Evolutionary conservation across 1,140 invertebrate genomes (phyloP).

Genomic region (Argopecten irradians): DNA sequence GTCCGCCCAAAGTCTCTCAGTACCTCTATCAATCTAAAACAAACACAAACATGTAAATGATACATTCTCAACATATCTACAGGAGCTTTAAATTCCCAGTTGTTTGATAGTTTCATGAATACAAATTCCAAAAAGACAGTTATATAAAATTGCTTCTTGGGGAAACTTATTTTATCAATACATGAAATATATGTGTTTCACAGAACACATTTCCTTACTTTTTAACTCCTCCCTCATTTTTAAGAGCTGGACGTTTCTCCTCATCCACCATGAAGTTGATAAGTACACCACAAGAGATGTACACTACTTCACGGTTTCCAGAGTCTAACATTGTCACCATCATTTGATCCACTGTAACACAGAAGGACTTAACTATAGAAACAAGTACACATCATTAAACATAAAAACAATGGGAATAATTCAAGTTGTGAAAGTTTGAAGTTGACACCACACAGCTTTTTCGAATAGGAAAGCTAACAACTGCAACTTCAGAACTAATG

Average conservation of each 20-base stretch:
- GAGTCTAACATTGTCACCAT: constrained; percentile 79
- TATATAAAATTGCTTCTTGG: no score
- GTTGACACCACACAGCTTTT: neutral
- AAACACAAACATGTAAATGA: neutral
- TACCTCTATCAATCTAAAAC: constrained; percentile 79
- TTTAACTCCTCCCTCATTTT: constrained; percentile 76
- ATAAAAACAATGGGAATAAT: neutral
- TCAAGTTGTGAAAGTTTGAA: neutral
- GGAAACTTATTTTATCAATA: no score
- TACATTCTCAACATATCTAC: neutral
- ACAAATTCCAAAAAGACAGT: no score
- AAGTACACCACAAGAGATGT: constrained; percentile 83
- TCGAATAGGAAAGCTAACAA: neutral
- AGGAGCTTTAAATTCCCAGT: no score
- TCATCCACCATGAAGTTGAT: constrained; percentile 84
- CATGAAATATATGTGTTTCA: neutral
- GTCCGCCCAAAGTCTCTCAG: constrained; percentile 79
- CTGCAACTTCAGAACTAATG: no score
- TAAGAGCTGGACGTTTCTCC: constrained; percentile 79
- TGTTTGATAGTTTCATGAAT: no score
- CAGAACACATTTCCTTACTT: constrained; percentile 72
- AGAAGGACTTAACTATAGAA: neutral
- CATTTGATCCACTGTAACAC: constrained; percentile 78
- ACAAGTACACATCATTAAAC: neutral
- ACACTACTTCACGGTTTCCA: constrained; percentile 80